Evolutionary conservation across 2,797 vertebrate genomes (phyloP), one percentile per base, ranked within the genome.

Genomic region (Myotis myotis): DNA sequence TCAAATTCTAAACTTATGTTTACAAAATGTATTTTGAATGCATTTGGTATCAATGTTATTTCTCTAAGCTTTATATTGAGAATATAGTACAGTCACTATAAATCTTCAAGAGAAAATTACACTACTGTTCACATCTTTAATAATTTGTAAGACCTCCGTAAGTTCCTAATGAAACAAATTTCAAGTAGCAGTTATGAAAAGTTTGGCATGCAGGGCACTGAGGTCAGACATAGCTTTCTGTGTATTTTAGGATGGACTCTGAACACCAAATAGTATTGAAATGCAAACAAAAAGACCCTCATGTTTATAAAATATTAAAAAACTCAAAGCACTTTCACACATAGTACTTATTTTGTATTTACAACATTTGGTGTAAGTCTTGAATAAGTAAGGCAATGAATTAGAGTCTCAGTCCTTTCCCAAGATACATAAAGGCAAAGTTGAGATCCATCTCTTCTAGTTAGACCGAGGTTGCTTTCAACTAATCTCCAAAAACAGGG

Each of bases 111-210:
- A 90, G 36, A 71, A 95, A 94, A 93, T 0, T 49, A 17, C 8
- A 49, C 68, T 62, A 60, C 47, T 72, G 6, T n/a, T 28, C 15
- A 41, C 8, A 44, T 38, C 20, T 94, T 83, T 41, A 83, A 33
- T 30, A 74, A 74, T 60, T 36, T 87, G 0, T 85, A 94, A 94
- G 20, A 13, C 38, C 30, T 71, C 70, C 5, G 0, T 6, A 83
- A 91, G 25, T 93, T 89, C 30, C 70, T 71, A 62, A 30, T 19
- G 28, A 91, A 94, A 93, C 12, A 88, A 82, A 91, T 81, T 70
- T 71, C 53, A 82, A 89, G 22, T 2, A 71, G 33, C 7, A 30
- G 8, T 80, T 33, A 93, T 2, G 33, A 75, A 80, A 89, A 82
- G 70, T 74, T 9, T 53, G n/a, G 57, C 41, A 81, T 0, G 44